Base-by-base conservation (phyloP, 2,113 vertebrate genomes). In the Melanerpes formicivorus region DNA sequence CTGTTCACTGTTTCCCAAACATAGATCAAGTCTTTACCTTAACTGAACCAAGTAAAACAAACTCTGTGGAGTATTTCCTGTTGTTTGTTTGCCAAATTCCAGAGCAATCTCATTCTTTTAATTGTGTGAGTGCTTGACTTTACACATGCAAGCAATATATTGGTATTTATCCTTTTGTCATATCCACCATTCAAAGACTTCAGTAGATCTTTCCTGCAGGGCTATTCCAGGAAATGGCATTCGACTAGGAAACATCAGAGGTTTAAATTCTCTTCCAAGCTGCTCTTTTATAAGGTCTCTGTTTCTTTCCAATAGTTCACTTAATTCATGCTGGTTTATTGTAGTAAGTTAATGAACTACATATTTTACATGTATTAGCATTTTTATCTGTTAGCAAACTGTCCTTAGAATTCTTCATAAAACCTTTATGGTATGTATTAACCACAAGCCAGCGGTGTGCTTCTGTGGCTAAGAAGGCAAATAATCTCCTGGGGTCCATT, bases 1-100 rank as follows among this genome's bases (percentile, higher is more conserved):
- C 93, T 96, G 94, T 81, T 95, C 66, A 5, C 54, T 58, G 14
- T 72, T 93, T 81, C 69, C 78, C 65, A 79, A 88, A 93, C 58
- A 78, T 58, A 76, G 52, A 46, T 66, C 55, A 25, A 72, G 18
- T 46, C 34, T 58, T 73, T 63, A 64, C 70, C 73, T 90, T 50
- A 84, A 67, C 42, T 30, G 76, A 56, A 74, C 56, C 56, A 66
- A 72, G 40, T 23, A 10, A 82, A 93, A 66, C 8, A 21, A 74
- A 34, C n/a, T 50, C 15, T 70, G 44, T 7, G 13, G 29, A 77
- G 60, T 37, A 34, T 32, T 82, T 67, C 10, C 65, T 1, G 0
- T 4, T 55, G 23, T 23, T 1, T 26, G 10, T 80, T 60, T 60
- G 18, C 30, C 73, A 44, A 3, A 67, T 62, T 80, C 69, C 44